phyloP scores from a whole-genome alignment of 2,888 invertebrate genomes.

The Alcis repandata region DNA sequence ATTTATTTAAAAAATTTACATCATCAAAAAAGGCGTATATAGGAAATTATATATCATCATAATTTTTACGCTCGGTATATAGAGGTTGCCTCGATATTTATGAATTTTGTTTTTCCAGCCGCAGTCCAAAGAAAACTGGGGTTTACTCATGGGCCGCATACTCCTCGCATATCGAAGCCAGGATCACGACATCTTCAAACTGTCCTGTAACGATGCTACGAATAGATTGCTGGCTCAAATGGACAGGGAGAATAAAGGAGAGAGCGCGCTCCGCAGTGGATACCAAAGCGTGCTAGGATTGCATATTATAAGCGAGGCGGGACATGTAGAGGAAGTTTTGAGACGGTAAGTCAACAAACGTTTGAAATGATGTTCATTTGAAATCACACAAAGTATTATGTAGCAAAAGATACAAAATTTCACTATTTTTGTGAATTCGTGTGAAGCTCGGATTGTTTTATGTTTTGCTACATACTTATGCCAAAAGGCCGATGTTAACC shows the following conservation, averaged over 20 bases:
- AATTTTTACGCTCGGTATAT: too few relatives aligned
- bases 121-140: conserved; percentile 88
- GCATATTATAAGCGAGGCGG: conserved; percentile 78
- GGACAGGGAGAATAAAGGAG: conserved; percentile 76
- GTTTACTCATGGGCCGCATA: conserved; percentile 90
- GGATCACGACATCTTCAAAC: conserved; percentile 66
- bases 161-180: conserved; percentile 86
- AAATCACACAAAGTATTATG: background rate
- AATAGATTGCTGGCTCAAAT: conserved; percentile 68
- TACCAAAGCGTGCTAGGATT: conserved; percentile 79
- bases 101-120: conserved; percentile 58
- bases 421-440: too few relatives aligned
- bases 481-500: too few relatives aligned
- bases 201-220: conserved; percentile 75
- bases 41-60: too few relatives aligned
- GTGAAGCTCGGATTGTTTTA: too few relatives aligned
- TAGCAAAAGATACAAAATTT: too few relatives aligned
- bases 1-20: too few relatives aligned
- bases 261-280: conserved; percentile 75
- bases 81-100: too few relatives aligned
- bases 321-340: conserved; percentile 71
- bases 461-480: too few relatives aligned
- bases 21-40: too few relatives aligned
- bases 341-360: conserved; percentile 58
- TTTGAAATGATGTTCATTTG: background rate